Percentiles rank a stretch among this genome's conserved stretches.
Conservation (phyloP, 2,113 vertebrate species). For the human region DNA sequence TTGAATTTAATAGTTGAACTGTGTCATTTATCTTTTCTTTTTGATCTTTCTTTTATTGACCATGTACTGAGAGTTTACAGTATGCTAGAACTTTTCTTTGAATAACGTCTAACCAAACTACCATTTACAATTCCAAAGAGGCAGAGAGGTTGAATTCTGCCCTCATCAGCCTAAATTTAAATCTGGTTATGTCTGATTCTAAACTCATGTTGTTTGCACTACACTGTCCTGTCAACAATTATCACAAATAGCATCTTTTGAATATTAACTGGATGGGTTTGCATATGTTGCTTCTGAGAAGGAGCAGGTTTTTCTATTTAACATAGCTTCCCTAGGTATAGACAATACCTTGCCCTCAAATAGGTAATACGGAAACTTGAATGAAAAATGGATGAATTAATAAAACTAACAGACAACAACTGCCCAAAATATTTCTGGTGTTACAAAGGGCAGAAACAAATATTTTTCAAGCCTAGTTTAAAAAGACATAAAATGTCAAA, state of each 20-base stretch:
- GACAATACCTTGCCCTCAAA: neutral
- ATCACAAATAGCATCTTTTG: neutral
- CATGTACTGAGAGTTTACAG: neutral
- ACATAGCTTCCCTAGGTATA: neutral
- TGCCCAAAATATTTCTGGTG: neutral
- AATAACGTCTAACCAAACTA: neutral
- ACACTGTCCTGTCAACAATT: neutral
- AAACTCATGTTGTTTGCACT: neutral
- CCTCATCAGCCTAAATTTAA: neutral
- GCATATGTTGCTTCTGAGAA: neutral
- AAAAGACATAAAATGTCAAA: constrained; percentile 25
- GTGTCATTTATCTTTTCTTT: neutral
- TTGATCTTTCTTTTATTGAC: neutral
- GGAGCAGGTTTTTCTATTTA: neutral
- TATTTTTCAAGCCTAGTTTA: neutral
- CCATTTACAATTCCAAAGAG: neutral
- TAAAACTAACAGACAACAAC: neutral
- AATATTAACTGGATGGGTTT: neutral
- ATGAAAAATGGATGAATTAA: neutral
- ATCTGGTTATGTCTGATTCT: neutral
- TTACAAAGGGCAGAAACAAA: neutral
- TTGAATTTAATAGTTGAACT: neutral
- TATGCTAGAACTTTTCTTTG: neutral
- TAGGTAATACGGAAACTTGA: neutral
- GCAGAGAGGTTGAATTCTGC: neutral